phyloP scores from a whole-genome alignment of 2,888 invertebrate genomes.

The Globia sparganii region DNA sequence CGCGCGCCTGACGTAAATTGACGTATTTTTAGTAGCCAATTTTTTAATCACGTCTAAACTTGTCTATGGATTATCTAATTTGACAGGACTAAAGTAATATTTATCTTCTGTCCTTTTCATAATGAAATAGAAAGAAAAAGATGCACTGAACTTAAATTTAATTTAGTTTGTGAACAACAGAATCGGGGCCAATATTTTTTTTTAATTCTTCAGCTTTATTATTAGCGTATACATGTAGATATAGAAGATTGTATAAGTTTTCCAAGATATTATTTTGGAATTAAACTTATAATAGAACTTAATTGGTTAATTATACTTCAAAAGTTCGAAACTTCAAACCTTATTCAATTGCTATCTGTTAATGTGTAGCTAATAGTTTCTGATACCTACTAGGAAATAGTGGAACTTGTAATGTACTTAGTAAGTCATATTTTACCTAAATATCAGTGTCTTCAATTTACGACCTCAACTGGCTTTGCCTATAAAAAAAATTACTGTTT shows the following conservation, averaged over 20 bases:
- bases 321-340: constrained; percentile 52
- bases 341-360: constrained; percentile 63
- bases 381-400: neutral
- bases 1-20: too few species aligned
- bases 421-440: neutral
- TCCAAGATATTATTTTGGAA: constrained; percentile 45
- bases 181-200: too few species aligned
- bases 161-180: too few species aligned
- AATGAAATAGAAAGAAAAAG: too few species aligned
- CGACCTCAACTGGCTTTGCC: neutral
- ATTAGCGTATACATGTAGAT: neutral
- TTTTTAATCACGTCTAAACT: too few species aligned
- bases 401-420: neutral
- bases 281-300: constrained; percentile 59
- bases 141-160: too few species aligned
- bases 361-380: constrained; percentile 39
- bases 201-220: neutral
- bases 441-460: neutral
- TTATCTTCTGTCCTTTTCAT: too few species aligned
- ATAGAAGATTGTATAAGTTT: neutral
- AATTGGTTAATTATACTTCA: constrained; percentile 61
- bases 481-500: neutral
- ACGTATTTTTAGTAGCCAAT: too few species aligned
- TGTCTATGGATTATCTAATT: too few species aligned
- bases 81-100: too few species aligned